Evolutionary conservation across 2,797 vertebrate genomes (phyloP).

Genomic region (Galago senegalensis): DNA sequence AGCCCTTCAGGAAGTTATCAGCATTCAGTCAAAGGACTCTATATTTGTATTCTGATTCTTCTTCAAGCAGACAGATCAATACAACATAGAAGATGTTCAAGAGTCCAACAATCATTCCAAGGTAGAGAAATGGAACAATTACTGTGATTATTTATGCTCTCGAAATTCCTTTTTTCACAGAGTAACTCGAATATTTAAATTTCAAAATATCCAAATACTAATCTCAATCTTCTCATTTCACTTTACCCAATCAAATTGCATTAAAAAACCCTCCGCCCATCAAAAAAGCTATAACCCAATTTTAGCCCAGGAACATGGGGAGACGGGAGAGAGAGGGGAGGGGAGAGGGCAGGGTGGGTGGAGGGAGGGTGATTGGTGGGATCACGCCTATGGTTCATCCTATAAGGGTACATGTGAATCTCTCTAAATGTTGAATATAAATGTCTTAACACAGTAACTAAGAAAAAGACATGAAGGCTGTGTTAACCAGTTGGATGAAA

Average conservation of each 20-base stretch:
- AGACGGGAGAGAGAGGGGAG: too few relatives aligned
- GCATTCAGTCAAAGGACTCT: neutral
- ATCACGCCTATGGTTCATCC: too few relatives aligned
- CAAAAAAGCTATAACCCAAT: neutral
- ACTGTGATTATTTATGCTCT: neutral
- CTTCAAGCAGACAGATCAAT: neutral
- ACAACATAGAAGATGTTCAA: neutral
- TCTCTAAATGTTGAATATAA: too few relatives aligned
- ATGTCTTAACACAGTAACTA: too few relatives aligned
- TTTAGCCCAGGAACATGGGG: too few relatives aligned
- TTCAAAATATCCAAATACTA: constrained; percentile 25
- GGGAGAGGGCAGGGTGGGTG: too few relatives aligned
- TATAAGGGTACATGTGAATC: too few relatives aligned
- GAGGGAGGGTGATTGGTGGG: too few relatives aligned
- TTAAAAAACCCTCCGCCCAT: neutral
- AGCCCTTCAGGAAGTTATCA: neutral
- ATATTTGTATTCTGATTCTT: neutral
- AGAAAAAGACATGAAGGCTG: too few relatives aligned
- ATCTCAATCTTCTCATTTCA: constrained; percentile 14
- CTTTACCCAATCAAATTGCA: neutral
- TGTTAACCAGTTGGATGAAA: too few relatives aligned
- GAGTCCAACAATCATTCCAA: neutral
- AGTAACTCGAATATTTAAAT: neutral
- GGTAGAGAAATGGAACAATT: neutral
- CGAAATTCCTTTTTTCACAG: neutral